Base-by-base conservation (phyloP, 2,888 invertebrate species). In the Lordiphosa fenestrarum region DNA sequence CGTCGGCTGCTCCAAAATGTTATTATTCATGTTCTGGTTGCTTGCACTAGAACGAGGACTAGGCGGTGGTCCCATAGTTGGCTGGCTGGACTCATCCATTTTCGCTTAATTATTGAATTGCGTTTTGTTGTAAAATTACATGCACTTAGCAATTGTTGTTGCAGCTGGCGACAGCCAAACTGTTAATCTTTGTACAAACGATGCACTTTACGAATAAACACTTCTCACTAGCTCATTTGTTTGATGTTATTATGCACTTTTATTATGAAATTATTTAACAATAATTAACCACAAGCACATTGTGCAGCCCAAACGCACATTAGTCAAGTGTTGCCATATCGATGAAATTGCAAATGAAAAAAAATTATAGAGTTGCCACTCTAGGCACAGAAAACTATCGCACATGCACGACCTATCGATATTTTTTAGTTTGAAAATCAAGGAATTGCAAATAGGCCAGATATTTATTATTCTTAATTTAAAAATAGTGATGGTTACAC, bases 271-370 rank as follows among this genome's bases (percentile, higher is more conserved):
- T 36, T 57, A 40, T 57, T 66, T 40, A 36, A 44, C 36, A 7
- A 36, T 63, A 12, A 56, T 39, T 6, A 44, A 46, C 12, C 23
- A 49, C 66, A 48, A 53, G 57, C 61, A 66, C 61, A 62, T 30
- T 62, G 62, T 62, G 66, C 53, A 63, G 53, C 42, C 38, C 23
- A 6, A 40, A 25, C 44, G 44, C 44, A 44, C 44, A 44, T 44
- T 44, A 33, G 6, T 15, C 5, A 2, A 46, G 46, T 36, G 25
- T 46, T 23, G 19, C 57, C 47, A 30, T 10, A 10, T 23, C n/a
- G 6, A 2, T 10, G 4, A 30, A 12, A 35, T 9, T 19, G 12
- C 12, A n/a, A n/a, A 4, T 2, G 9, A 21, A 36, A 37, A 37
- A 25, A 5, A 40, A 21, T 35, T n/a, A 2, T 12, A 44, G 44